These are phyloP conservation scores for Choloepus didactylus DNA, from an alignment of 2,797 vertebrate species.

Conservation along the genomic window DNA sequence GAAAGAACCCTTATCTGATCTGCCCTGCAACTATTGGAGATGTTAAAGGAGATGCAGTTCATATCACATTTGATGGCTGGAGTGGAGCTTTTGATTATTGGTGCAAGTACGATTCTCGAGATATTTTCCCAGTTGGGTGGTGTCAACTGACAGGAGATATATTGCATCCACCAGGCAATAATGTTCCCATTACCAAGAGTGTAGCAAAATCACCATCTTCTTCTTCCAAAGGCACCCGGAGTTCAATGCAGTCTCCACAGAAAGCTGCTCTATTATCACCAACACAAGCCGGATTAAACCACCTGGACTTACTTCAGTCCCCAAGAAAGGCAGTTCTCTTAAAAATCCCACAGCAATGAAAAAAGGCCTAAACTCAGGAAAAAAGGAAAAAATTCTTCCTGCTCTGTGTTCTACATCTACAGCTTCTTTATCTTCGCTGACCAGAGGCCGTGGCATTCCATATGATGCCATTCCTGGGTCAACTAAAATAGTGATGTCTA, in stretches of 20 bases:
- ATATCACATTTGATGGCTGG: constrained; percentile 98
- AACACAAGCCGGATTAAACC: constrained; percentile 88
- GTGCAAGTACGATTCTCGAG: constrained; percentile 96
- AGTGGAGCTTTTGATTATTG: constrained; percentile 97
- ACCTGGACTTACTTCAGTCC: constrained; percentile 84
- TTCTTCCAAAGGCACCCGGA: constrained; percentile 92
- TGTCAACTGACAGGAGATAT: constrained; percentile 95
- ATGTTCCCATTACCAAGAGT: constrained; percentile 92
- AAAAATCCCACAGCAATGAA: constrained; percentile 91
- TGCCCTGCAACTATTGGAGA: constrained; percentile 97
- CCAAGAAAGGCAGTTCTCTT: constrained; percentile 90
- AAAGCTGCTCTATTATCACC: constrained; percentile 88
- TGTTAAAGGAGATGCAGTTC: constrained; percentile 95
- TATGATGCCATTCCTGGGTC: constrained; percentile 85
- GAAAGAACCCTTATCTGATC: constrained; percentile 98
- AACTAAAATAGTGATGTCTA: constrained; percentile 94
- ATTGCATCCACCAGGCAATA: constrained; percentile 95
- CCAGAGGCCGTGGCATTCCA: constrained; percentile 85
- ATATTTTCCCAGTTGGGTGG: constrained; percentile 98
- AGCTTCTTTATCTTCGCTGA: constrained; percentile 85
- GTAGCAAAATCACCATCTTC: constrained; percentile 87
- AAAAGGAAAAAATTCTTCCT: constrained; percentile 92
- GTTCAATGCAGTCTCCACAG: constrained; percentile 93
- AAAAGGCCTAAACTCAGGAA: constrained; percentile 93
- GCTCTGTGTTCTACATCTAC: constrained; percentile 83